A percentile compares a stretch with the other conserved stretches of the same genome.
These are phyloP conservation scores for Callinectes sapidus DNA, from an alignment of 2,888 invertebrate genomes.

Conservation along the genomic window DNA sequence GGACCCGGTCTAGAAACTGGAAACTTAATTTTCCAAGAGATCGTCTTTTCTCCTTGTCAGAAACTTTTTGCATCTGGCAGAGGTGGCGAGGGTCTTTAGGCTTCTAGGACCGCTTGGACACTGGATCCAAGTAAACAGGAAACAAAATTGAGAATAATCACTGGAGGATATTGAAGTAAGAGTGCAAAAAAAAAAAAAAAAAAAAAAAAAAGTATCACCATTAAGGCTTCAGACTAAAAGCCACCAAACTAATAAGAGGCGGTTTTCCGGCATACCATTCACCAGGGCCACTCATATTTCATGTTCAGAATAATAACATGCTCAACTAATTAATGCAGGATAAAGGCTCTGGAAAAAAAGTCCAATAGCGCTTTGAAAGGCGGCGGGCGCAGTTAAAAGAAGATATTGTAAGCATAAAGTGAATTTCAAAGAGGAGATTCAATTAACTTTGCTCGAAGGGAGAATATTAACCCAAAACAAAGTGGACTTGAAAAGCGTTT, in stretches of 20 bases:
- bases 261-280: conserved; percentile 65
- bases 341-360: conserved; percentile 67
- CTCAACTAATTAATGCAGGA: conserved; percentile 70
- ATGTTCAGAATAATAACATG: conserved; percentile 70
- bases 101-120: conserved; percentile 67
- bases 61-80: conserved; percentile 70
- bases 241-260: conserved; percentile 68
- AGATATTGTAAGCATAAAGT: conserved; percentile 70
- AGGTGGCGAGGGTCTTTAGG: conserved; percentile 65
- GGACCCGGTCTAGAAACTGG: conserved; percentile 67
- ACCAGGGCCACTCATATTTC: conserved; percentile 67
- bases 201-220: conserved; percentile 63
- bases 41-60: conserved; percentile 55
- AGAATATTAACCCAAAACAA: conserved; percentile 70
- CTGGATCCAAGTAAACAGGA: conserved; percentile 69
- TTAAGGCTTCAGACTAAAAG: conserved; percentile 65
- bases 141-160: conserved; percentile 70
- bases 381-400: conserved; percentile 65
- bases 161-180: conserved; percentile 67
- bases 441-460: conserved; percentile 68
- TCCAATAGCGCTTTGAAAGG: conserved; percentile 67
- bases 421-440: conserved; percentile 70
- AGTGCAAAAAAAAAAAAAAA: conserved; percentile 62
- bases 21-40: conserved; percentile 66
- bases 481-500: conserved; percentile 69